A percentile compares a stretch with the other conserved stretches of the same genome.
Evolutionary conservation across 2,888 invertebrate species (phyloP).

Genomic region (Sarcophaga rosellei): DNA sequence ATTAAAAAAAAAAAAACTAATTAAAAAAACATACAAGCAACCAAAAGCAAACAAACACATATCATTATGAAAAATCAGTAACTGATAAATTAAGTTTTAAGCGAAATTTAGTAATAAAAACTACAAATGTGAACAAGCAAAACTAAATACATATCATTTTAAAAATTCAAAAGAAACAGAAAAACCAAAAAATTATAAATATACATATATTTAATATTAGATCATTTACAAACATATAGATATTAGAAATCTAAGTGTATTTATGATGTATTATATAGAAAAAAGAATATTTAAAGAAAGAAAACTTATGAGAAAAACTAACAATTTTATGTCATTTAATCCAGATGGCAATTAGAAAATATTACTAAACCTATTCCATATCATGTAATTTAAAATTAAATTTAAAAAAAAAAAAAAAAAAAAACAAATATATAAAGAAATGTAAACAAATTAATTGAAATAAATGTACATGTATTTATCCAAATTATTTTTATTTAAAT

Average conservation of each 20-base stretch:
- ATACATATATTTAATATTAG: neutral
- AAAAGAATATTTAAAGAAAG: slow-evolving; percentile 55
- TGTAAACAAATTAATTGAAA: slow-evolving; percentile 2
- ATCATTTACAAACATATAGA: slow-evolving; percentile 40
- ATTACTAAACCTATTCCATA: slow-evolving; percentile 43
- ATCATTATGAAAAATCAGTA: slow-evolving; percentile 34
- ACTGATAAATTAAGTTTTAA: slow-evolving; percentile 22
- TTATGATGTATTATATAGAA: slow-evolving; percentile 67
- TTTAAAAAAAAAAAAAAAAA: slow-evolving; percentile 44
- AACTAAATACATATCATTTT: slow-evolving; percentile 77
- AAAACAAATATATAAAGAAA: slow-evolving; percentile 5
- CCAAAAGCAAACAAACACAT: slow-evolving; percentile 29
- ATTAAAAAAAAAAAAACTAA: slow-evolving; percentile 46
- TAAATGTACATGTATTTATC: neutral
- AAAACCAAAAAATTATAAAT: slow-evolving; percentile 22
- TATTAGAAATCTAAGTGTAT: slow-evolving; percentile 59
- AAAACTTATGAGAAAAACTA: slow-evolving; percentile 44
- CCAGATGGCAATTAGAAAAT: slow-evolving; percentile 36
- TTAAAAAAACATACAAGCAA: slow-evolving; percentile 28
- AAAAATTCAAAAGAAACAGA: slow-evolving; percentile 69
- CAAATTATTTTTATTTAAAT: neutral
- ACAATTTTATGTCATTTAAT: slow-evolving; percentile 39
- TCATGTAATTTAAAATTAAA: too few species aligned
- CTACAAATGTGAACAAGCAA: slow-evolving; percentile 42
- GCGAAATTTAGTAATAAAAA: slow-evolving; percentile 23